Base-by-base conservation (phyloP, 2,113 vertebrate genomes). In the Melanocharis versteri region DNA sequence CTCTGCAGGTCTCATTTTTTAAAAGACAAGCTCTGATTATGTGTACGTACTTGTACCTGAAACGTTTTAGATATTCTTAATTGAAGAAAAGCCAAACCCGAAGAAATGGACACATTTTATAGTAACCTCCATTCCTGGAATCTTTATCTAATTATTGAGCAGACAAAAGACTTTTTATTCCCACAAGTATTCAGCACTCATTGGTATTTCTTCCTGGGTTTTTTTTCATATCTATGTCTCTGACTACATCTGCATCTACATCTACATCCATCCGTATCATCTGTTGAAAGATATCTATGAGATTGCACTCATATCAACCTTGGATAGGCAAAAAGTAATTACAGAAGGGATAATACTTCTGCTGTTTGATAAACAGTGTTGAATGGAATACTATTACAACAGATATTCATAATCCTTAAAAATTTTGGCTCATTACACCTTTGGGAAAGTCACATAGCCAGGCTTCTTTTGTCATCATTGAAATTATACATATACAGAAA, bases 221-320 rank as follows among this genome's bases (percentile, higher is more conserved):
- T 42, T 62, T 83, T 84, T 87, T 80, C 11, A 20, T 58, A 33
- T 31, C 1, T 40, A 9, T 68, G 2, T 50, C 68, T 82, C 15
- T 54, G 26, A 20, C 21, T 71, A 16, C 26, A 30, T 33, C 37
- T 66, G 4, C 7, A 61, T 33, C 16, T 84, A 8, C 12, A 26
- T n/a, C 31, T 57, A 30, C 5, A 39, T 51, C 5, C 17, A 8
- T 64, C 16, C 56, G 2, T 44, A 21, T 21, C 7, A 70, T 82
- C n/a, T 45, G 7, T 30, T 0, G 0, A 73, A 8, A 51, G 9
- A 7, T 28, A 54, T 15, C 4, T 58, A 5, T 72, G 18, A 69
- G 9, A 42, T 14, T 83, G 28, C 2, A 12, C 2, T 68, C 26
- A 6, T 57, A 62, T 28, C 9, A 18, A 8, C 8, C 22, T 60